phyloP scores from a whole-genome alignment of 2,113 vertebrate genomes.

The Stictonetta naevosa region DNA sequence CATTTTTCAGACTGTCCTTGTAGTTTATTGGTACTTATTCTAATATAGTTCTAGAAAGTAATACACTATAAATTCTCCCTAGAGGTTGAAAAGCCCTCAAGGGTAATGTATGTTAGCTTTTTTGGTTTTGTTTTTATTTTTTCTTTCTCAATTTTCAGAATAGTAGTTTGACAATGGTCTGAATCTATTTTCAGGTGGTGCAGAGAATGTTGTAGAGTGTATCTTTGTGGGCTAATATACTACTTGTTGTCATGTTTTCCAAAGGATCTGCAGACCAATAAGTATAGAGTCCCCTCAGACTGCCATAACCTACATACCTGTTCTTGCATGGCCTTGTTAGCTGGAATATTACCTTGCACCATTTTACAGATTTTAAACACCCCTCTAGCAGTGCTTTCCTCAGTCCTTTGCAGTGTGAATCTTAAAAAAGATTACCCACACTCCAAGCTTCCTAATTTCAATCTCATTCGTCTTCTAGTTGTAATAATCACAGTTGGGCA shows the following conservation, averaged over 20 bases:
- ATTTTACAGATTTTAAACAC: background rate
- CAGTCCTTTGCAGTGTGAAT: background rate
- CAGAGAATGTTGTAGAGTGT: background rate
- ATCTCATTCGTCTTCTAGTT: background rate
- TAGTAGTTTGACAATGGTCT: background rate
- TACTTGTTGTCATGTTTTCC: background rate
- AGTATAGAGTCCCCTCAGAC: background rate
- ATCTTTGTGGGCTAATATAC: background rate
- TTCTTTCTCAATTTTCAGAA: background rate
- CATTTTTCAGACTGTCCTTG: background rate
- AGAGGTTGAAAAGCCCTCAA: background rate
- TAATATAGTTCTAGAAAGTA: background rate
- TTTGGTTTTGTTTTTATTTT: background rate
- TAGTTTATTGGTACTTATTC: slow-evolving; percentile 5
- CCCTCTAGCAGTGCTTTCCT: background rate
- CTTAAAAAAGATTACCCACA: background rate
- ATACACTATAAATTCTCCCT: background rate
- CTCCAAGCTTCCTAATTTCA: background rate
- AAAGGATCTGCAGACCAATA: background rate
- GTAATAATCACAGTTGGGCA: background rate
- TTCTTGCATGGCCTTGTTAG: background rate
- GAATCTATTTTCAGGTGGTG: background rate
- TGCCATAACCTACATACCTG: background rate
- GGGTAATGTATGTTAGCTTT: background rate
- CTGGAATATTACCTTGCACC: background rate